Evolutionary conservation across 2,797 vertebrate species (phyloP), one percentile per base, ranked within the genome.

Genomic region (Silurus lanzhouensis): DNA sequence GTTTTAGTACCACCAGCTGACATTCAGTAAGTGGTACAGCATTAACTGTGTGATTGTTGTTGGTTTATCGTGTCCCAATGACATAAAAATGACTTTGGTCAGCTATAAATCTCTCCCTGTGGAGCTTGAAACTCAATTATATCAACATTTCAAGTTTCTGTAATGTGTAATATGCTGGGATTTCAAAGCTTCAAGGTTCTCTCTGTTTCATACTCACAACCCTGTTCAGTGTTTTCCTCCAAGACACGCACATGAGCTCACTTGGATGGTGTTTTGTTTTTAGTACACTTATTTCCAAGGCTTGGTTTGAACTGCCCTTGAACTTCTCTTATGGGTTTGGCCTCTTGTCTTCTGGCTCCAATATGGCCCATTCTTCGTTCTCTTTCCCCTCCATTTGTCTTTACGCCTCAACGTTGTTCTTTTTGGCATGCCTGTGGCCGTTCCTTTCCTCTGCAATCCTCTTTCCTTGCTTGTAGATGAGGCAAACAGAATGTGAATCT

Each of bases 211-310:
- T n/a, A 14, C 82, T 31, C 58, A 44, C 25, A 76, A 75, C 55
- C 19, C 55, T 55, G 57, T 66, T 76, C 52, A 22, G 52, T 82
- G 77, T 77, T 38, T 86, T 78, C 79, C 71, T 72, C 72, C 25
- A 85, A 85, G 67, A 31, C 68, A 17, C 13, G 48, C 55, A 64
- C 31, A 80, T 83, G 63, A 85, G 79, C 72, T 84, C 58, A 84
- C 78, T 85, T 88, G 86, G 86, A 87, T 68, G 71, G 68, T 3
- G 77, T 86, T 88, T 84, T 87, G 82, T 86, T 89, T 87, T 86
- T 86, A 75, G 75, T 78, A 46, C 63, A 77, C 27, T 25, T 57
- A 20, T 76, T 85, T 86, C 79, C 78, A 81, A 82, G 68, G 60
- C 71, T 88, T 74, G 83, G 48, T 85, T 70, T 87, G 79, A 88